These are phyloP conservation scores for Trichechus manatus DNA, from an alignment of 2,113 vertebrate genomes.

Conservation along the genomic window DNA sequence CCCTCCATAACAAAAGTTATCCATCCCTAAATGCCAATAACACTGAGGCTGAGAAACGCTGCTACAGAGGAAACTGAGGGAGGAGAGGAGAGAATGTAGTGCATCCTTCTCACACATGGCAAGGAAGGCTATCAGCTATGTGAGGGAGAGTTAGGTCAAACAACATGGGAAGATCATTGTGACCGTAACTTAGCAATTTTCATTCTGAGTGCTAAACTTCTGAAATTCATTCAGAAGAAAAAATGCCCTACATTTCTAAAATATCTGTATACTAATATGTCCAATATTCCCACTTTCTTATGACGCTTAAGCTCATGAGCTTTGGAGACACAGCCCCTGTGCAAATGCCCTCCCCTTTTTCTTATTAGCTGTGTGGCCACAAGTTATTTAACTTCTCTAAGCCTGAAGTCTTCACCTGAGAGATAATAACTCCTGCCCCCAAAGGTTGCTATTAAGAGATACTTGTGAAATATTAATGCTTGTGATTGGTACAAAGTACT, in stretches of 20 bases:
- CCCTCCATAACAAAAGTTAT: background rate
- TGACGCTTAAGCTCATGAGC: background rate
- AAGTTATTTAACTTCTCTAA: background rate
- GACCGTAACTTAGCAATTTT: background rate
- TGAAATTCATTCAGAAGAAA: background rate
- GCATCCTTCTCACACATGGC: no score
- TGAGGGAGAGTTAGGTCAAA: background rate
- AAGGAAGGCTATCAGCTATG: background rate
- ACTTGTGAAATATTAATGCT: slow-evolving; percentile 18
- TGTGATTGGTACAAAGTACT: background rate
- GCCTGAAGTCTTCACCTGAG: background rate
- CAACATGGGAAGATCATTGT: background rate
- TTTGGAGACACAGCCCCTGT: background rate
- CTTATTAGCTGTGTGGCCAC: background rate
- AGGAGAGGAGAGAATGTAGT: background rate
- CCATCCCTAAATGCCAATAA: no score
- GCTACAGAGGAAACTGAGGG: background rate
- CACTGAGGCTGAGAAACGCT: background rate
- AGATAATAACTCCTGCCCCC: background rate
- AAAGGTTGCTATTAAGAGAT: background rate
- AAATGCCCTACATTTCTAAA: background rate
- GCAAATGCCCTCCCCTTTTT: background rate
- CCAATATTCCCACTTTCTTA: background rate
- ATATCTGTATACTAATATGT: background rate
- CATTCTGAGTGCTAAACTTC: background rate